Evolutionary conservation across 2,113 vertebrate species (phyloP).

Genomic region (Himantopus leucocephalus): DNA sequence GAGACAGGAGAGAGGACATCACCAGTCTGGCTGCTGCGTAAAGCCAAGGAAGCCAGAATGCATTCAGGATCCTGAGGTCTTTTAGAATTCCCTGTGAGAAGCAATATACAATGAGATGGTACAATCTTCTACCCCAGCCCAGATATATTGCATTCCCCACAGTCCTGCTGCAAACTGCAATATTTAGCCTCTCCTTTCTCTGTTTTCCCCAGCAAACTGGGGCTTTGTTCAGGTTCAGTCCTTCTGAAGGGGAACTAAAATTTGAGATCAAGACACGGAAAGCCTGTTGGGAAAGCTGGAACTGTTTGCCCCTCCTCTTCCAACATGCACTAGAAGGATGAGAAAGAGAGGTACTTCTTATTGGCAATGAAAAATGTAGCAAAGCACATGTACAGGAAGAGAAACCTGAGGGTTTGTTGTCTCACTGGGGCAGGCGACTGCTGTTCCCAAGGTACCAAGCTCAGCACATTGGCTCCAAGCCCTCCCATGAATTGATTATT

Average conservation of each 20-base stretch:
- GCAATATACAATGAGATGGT: background rate
- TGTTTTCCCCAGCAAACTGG: background rate
- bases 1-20: background rate
- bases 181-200: background rate
- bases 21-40: background rate
- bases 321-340: background rate
- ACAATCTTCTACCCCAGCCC: background rate
- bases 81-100: background rate
- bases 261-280: background rate
- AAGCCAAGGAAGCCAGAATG: background rate
- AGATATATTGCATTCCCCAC: background rate
- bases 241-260: background rate
- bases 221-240: background rate
- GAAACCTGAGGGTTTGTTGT: background rate
- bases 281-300: background rate
- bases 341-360: background rate
- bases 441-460: background rate
- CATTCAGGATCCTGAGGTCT: background rate
- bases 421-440: background rate
- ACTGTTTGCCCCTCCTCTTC: background rate
- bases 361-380: background rate
- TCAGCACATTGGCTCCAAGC: background rate
- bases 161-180: background rate
- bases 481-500: background rate
- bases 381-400: background rate